Percentiles rank a stretch among this genome's conserved stretches.
These are phyloP conservation scores for Machimus rusticus DNA, from an alignment of 2,888 invertebrate species.

Conservation along the genomic window DNA sequence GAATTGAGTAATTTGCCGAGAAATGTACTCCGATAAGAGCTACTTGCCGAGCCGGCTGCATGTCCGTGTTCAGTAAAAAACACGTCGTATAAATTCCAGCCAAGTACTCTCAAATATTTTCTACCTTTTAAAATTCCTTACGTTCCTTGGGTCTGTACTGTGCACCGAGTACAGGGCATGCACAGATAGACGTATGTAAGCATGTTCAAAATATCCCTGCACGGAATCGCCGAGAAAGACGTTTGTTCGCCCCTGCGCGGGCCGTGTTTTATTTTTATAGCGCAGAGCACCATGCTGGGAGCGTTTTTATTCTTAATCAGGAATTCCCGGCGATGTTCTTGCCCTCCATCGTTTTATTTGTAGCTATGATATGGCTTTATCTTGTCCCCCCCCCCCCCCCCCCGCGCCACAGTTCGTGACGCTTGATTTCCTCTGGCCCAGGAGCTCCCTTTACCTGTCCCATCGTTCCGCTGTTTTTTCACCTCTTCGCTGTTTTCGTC, in stretches of 20 bases:
- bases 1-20: background rate
- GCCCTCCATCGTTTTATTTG: background rate
- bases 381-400: background rate
- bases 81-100: background rate
- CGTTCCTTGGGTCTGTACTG: background rate
- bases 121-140: constrained; percentile 17
- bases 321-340: constrained; percentile 20
- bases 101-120: constrained; percentile 3
- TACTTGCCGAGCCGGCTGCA: background rate
- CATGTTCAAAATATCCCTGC: background rate
- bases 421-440: background rate
- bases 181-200: background rate
- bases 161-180: background rate
- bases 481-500: background rate
- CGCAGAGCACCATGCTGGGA: constrained; percentile 12
- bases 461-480: background rate
- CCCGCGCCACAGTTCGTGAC: background rate
- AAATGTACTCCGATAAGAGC: background rate
- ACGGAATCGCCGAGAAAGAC: background rate
- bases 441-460: background rate
- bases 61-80: background rate
- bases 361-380: constrained; percentile 8
- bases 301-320: constrained; percentile 29
- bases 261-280: constrained; percentile 17
- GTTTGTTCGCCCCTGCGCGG: background rate